Conservation (phyloP, 2,888 invertebrate species). For the Lamellibrachia satsuma region DNA sequence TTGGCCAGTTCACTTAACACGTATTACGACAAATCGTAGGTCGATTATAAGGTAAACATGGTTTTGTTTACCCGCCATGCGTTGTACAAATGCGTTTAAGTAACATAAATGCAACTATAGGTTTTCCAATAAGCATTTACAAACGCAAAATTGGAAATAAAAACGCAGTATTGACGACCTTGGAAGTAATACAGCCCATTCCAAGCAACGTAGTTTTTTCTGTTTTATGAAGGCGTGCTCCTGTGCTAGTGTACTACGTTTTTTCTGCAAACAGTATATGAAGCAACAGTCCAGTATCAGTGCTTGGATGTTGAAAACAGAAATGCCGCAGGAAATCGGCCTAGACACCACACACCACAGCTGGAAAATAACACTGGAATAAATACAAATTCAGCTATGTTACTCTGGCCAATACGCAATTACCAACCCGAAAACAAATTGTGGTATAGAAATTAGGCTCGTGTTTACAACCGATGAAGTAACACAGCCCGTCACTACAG, state of each 20-base stretch:
- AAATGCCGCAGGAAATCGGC: too few relatives aligned
- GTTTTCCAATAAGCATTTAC: background rate
- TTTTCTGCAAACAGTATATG: too few relatives aligned
- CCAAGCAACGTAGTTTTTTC: background rate
- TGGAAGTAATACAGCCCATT: too few relatives aligned
- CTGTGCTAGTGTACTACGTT: too few relatives aligned
- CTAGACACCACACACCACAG: too few relatives aligned
- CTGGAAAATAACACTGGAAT: too few relatives aligned
- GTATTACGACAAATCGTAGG: background rate
- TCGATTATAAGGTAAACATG: background rate
- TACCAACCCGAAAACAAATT: background rate
- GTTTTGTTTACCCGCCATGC: background rate
- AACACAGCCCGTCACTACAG: background rate
- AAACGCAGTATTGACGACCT: too few relatives aligned
- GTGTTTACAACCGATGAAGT: background rate
- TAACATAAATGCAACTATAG: background rate
- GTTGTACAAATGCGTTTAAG: background rate
- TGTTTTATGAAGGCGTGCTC: too few relatives aligned
- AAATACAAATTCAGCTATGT: too few relatives aligned
- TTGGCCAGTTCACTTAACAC: background rate
- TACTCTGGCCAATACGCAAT: too few relatives aligned
- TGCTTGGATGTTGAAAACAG: too few relatives aligned
- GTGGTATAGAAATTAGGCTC: background rate
- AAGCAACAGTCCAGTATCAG: too few relatives aligned
- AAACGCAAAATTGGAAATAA: background rate